A percentile compares a stretch with the other conserved stretches of the same genome.
phyloP scores from a whole-genome alignment of 2,113 vertebrate genomes.

The Anguilla rostrata region DNA sequence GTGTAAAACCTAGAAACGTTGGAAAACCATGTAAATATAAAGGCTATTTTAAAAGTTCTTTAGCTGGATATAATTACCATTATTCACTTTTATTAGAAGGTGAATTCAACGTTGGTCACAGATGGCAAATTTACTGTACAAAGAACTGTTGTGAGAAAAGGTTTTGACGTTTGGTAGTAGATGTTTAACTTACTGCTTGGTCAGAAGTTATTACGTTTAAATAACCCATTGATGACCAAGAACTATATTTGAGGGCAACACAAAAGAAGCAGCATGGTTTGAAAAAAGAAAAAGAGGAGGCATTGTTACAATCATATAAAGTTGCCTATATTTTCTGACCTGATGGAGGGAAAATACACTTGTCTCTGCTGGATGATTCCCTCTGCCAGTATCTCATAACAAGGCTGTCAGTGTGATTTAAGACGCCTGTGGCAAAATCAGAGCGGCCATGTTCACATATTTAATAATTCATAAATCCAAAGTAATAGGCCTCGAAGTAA shows the following conservation, averaged over 20 bases:
- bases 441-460: constrained; percentile 33
- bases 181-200: too few relatives aligned
- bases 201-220: background rate
- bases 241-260: background rate
- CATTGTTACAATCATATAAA: constrained; percentile 1
- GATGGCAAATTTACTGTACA: too few relatives aligned
- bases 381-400: constrained; percentile 36
- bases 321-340: constrained; percentile 8
- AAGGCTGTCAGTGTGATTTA: constrained; percentile 46
- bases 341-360: background rate
- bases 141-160: too few relatives aligned
- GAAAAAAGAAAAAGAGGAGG: background rate
- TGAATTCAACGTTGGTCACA: too few relatives aligned
- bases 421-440: constrained; percentile 31
- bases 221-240: background rate
- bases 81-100: too few relatives aligned
- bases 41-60: too few relatives aligned
- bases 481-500: background rate
- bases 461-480: constrained; percentile 43
- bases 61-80: too few relatives aligned
- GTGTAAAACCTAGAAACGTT: too few relatives aligned
- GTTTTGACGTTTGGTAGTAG: too few relatives aligned
- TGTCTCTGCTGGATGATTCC: background rate
- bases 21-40: too few relatives aligned
- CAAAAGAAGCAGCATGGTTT: background rate